Base-by-base conservation (phyloP, 2,113 vertebrate genomes). In the human (Homo sapiens) region DNA sequence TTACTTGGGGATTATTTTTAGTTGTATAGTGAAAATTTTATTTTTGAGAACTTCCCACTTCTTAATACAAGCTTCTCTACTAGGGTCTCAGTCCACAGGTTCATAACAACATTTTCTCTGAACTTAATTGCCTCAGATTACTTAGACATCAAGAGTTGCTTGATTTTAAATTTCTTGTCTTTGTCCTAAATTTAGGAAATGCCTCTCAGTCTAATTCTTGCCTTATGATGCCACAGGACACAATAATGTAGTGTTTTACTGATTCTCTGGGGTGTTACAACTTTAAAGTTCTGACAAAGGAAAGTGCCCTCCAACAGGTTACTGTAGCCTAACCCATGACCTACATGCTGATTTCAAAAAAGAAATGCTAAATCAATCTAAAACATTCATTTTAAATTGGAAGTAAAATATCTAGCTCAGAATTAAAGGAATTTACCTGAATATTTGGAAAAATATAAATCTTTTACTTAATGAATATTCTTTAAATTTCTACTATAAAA, bases 101-200 rank as follows among this genome's bases (percentile, higher is more conserved):
- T 95, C 70, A 90, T 52, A 87, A 59, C 35, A 76, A 38, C 23
- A 57, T 86, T 95, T 92, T 94, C 11, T 82, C 30, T 92, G 27
- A 92, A 68, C 8, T 85, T 81, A 81, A 85, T 81, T 89, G 17
- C 57, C 52, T 92, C 43, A 50, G 32, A n/a, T 89, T 68, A 85
- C 23, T 78, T 59, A 92, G 50, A 92, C 30, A 57, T 40, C 45
- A 30, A 89, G 72, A 79, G 50, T 84, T 80, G 32, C 55, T 85
- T 79, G 14, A 81, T 83, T 78, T 70, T 27, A 92, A 89, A 45
- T 91, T 75, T 82, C 20, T 78, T 92, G 45, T 82, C 40, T 89
- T 97, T 94, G 59, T 73, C 35, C 90, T 96, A 90, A 66, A 92
- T 87, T 85, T 92, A 85, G 86, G 45, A 86, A 84, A 90, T 45